Evolutionary conservation across 2,888 invertebrate genomes (phyloP), one percentile per base, ranked within the genome.

Genomic region (Chelonus formosanus): DNA sequence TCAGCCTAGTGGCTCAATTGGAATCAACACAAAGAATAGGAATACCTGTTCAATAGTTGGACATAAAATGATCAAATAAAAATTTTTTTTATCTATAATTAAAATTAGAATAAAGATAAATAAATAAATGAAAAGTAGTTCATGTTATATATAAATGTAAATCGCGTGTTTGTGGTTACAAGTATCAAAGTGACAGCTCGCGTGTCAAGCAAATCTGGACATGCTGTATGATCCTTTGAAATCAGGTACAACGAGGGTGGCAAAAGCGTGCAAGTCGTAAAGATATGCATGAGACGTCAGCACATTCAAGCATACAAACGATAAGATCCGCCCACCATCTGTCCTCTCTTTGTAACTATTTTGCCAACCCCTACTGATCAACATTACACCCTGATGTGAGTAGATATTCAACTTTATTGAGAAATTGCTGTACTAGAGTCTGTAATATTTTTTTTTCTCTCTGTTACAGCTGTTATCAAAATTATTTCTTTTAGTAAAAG

Each of bases 311-410:
- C 47, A 63, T 53, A 70, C 60, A 66, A 47, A 68, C 70, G 64
- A 65, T 56, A 62, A 70, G 68, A 76, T 76, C 80, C 81, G 81
- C 81, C 81, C 79, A 76, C 81, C 81, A 80, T 81, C 78, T 81
- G 81, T 77, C 76, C 76, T 74, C 72, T 69, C 71, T 70, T 67
- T 61, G 60, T 48, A 57, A 65, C 59, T 70, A 67, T 65, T 67
- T 63, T 35, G 35, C 59, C 69, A 70, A 64, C 65, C 65, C 70
- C 69, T 70, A 69, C 63, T 67, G 65, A 66, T 20, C 20, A 20
- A 63, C 50, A 65, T 70, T 64, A 47, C 66, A 67, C 66, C 68
- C 67, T 62, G 67, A 55, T 53, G 63, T 43, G 64, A 53, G 45
- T 35, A 55, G 36, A 43, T 20, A 20, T 20, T 20, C 20, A 20